Percentiles rank a stretch among this genome's conserved stretches.
Evolutionary conservation across 1,140 invertebrate species (phyloP).

Genomic region (Augochlora pura): DNA sequence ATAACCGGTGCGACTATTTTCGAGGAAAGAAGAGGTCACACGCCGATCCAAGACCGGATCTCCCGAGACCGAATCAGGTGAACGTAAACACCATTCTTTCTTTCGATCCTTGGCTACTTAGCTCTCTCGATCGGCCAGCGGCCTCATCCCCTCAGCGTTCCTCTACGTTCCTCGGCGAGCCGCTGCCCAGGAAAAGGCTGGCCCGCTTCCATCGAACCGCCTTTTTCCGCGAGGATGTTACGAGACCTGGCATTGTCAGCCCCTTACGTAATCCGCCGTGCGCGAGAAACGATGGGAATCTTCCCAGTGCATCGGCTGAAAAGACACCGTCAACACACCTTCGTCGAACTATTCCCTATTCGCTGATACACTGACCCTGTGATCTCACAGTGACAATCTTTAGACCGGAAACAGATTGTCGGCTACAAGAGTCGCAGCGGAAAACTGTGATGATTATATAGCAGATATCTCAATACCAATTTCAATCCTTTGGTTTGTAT

Average conservation of each 20-base stretch:
- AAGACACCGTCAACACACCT: conserved; percentile 19
- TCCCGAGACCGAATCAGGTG: conserved; percentile 39
- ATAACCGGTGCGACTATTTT: neutral
- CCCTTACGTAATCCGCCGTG: conserved; percentile 56
- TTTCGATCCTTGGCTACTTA: neutral
- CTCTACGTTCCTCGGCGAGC: too few relatives aligned
- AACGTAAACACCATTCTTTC: conserved; percentile 48
- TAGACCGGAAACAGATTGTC: too few relatives aligned
- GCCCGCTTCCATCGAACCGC: conserved; percentile 35
- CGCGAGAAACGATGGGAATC: conserved; percentile 65
- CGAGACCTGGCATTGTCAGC: conserved; percentile 62
- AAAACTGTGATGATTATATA: too few relatives aligned
- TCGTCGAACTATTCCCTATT: too few relatives aligned
- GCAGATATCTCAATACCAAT: too few relatives aligned
- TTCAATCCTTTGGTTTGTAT: too few relatives aligned
- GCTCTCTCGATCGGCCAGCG: too few relatives aligned
- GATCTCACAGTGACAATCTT: too few relatives aligned
- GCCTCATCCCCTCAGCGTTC: neutral
- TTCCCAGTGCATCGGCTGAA: conserved; percentile 51
- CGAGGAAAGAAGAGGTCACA: too few relatives aligned
- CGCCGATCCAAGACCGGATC: neutral
- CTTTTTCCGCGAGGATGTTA: conserved; percentile 61
- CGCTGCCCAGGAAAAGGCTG: conserved; percentile 30
- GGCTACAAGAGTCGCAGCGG: too few relatives aligned
- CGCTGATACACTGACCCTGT: too few relatives aligned